Base-by-base conservation (phyloP, 2,888 invertebrate species). In the Mimachlamys varia region DNA sequence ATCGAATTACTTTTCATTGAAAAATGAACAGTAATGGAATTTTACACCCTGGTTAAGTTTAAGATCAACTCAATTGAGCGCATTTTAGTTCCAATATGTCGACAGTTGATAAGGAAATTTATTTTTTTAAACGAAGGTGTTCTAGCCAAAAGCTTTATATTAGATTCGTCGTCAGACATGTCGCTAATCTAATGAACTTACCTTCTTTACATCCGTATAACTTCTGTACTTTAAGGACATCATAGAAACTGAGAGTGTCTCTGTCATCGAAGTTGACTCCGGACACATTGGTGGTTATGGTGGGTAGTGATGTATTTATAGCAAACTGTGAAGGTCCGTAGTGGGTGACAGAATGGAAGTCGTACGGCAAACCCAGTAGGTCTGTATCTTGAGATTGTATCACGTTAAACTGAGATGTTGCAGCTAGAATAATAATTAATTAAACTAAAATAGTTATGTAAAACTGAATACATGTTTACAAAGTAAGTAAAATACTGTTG, bases 261-360 rank as follows among this genome's bases (percentile, higher is more conserved):
- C 22, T n/a, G 1, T 38, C 19, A 15, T 38, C 89, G 27, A 89
- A 89, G 22, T 27, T 44, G 33, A 76, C 38, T 13, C 76, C 89
- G 19, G 58, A 19, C n/a, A 89, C 76, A 22, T 53, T 38, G 22
- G 62, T 37, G 5, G 38, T 62, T 13, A 89, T 89, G 22, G 89
- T 89, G 12, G 89, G 89, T 5, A 62, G 13, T 0, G 50, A 38
- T 22, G 62, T 15, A 37, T 89, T 49, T 10, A 76, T 89, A 27
- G 89, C 89, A 37, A 76, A 62, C 7, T 22, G 37, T 38, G 76
- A 89, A 19, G 33, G 38, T 17, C 89, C 76, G 62, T n/a, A 89
- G 76, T 89, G 89, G 53, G 89, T 89, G 22, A 89, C 27, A 22
- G 89, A 89, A 22, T 89, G 58, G 27, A 89, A 89, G 27, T 89